Evolutionary conservation across 2,888 invertebrate species (phyloP).

Genomic region (Eupeodes latifasciatus): DNA sequence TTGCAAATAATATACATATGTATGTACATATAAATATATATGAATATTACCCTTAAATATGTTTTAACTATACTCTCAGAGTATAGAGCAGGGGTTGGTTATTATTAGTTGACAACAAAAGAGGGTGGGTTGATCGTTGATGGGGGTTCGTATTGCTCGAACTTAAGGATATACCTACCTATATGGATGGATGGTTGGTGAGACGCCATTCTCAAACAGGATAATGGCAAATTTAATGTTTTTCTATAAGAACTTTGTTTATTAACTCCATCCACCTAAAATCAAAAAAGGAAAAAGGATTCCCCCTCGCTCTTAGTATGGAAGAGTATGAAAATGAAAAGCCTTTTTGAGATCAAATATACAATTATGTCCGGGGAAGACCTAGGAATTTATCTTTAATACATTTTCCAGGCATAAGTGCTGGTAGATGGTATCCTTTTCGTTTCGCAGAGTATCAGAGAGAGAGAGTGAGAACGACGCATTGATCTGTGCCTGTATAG

Average conservation of each 20-base stretch:
- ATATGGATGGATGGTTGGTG: neutral
- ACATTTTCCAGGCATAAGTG: constrained; percentile 62
- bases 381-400: constrained; percentile 62
- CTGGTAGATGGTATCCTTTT: neutral
- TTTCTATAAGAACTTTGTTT: constrained; percentile 73
- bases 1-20: constrained; percentile 8
- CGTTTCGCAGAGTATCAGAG: neutral
- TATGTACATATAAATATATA: neutral
- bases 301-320: neutral
- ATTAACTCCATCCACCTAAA: constrained; percentile 59
- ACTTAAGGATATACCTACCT: neutral
- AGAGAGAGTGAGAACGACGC: neutral
- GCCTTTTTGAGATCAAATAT: constrained; percentile 21
- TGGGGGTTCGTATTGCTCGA: neutral
- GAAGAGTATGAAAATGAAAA: constrained; percentile 5
- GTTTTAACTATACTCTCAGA: neutral
- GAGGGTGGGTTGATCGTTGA: neutral
- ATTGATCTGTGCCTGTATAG: constrained; percentile 30
- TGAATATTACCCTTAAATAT: constrained; percentile 38
- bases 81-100: neutral
- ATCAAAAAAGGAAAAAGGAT: constrained; percentile 14
- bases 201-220: constrained; percentile 35
- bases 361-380: constrained; percentile 47
- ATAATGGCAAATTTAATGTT: constrained; percentile 74
- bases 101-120: constrained; percentile 32